Conservation (phyloP, 1,140 invertebrate genomes). For the Conus ventricosus region DNA sequence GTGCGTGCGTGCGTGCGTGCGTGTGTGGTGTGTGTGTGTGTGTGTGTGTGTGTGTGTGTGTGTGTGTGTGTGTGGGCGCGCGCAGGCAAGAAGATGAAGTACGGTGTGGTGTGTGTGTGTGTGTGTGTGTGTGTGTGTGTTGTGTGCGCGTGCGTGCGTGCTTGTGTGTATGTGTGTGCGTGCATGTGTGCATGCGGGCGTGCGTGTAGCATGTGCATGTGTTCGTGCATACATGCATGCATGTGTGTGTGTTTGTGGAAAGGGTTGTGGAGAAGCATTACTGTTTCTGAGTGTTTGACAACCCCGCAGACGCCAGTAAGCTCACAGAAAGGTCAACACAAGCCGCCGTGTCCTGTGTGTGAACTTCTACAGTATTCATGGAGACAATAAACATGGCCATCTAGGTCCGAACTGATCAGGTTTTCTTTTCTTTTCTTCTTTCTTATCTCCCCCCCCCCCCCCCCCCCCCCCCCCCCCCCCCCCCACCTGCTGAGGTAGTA, state of each 20-base stretch:
- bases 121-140: not conserved
- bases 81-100: not conserved
- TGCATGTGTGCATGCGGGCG: not conserved
- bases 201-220: not conserved
- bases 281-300: no score
- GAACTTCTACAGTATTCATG: no score
- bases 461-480: no score
- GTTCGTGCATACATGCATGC: not conserved
- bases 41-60: slow-evolving; percentile 6
- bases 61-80: not conserved
- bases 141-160: not conserved
- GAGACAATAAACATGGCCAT: no score
- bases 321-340: no score
- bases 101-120: not conserved
- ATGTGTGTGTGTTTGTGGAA: not conserved
- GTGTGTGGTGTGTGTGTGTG: slow-evolving; percentile 2
- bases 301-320: no score
- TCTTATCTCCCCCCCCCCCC: no score
- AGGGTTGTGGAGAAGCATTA: no score
- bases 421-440: no score
- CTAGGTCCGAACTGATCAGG: no score
- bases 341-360: no score
- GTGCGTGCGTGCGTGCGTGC: not conserved
- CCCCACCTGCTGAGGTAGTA: no score
- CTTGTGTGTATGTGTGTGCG: not conserved